These are phyloP conservation scores for Incurvaria masculella DNA, from an alignment of 2,888 invertebrate species.

Conservation along the genomic window DNA sequence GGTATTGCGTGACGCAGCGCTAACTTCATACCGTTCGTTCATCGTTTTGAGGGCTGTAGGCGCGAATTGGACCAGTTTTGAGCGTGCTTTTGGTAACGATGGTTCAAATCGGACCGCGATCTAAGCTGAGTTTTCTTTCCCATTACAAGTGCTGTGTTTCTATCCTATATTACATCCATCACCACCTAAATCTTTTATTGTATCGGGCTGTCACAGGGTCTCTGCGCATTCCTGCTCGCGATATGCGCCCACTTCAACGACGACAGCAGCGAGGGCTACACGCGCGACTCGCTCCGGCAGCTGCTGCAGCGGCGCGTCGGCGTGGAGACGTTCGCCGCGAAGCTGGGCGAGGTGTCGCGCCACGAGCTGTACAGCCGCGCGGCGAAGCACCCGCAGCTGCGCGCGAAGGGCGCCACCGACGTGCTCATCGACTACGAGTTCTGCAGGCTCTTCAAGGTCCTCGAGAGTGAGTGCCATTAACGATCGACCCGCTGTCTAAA, in stretches of 20 bases:
- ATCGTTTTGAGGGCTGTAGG: too few species aligned
- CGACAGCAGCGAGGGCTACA: slow-evolving; percentile 71
- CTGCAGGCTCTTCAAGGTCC: slow-evolving; percentile 82
- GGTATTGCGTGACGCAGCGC: too few species aligned
- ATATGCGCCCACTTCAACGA: slow-evolving; percentile 90
- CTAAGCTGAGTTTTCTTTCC: too few species aligned
- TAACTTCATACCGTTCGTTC: too few species aligned
- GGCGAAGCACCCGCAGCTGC: slow-evolving; percentile 89
- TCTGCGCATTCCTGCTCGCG: slow-evolving; percentile 91
- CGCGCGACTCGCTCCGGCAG: slow-evolving; percentile 70
- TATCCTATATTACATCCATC: too few species aligned
- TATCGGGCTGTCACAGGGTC: slow-evolving; percentile 45
- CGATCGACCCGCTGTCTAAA: too few species aligned
- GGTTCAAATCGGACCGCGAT: too few species aligned
- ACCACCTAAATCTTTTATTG: too few species aligned
- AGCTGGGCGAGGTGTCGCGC: slow-evolving; percentile 79
- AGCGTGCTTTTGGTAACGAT: too few species aligned
- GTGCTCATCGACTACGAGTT: slow-evolving; percentile 93
- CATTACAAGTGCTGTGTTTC: too few species aligned
- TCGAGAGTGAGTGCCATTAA: slow-evolving; percentile 70
- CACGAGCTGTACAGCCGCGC: slow-evolving; percentile 92
- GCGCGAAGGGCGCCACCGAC: slow-evolving; percentile 71
- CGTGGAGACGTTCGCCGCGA: slow-evolving; percentile 81
- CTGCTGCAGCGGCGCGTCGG: slow-evolving; percentile 89
- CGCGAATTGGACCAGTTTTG: too few species aligned